A percentile compares a stretch with the other conserved stretches of the same genome.
These are phyloP conservation scores for Gryon sp. DNA, from an alignment of 1,140 invertebrate genomes.

Conservation along the genomic window DNA sequence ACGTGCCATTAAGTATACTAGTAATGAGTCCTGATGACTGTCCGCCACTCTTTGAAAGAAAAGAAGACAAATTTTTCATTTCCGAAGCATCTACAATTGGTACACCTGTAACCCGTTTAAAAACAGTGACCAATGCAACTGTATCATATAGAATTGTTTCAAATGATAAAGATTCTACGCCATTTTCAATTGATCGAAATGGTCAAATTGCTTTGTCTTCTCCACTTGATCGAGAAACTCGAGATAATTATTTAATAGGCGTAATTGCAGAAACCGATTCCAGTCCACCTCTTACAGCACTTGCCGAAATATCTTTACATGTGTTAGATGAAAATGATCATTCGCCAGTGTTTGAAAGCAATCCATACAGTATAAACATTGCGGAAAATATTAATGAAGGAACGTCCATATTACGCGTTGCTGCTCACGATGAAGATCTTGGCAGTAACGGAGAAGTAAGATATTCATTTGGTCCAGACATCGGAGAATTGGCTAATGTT, in stretches of 20 bases:
- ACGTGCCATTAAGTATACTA: slow-evolving; percentile 89
- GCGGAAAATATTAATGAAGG: slow-evolving; percentile 91
- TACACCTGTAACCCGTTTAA: slow-evolving; percentile 83
- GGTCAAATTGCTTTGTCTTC: slow-evolving; percentile 87
- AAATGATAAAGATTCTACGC: slow-evolving; percentile 81
- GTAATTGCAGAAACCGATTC: slow-evolving; percentile 90
- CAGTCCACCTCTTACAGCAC: slow-evolving; percentile 85
- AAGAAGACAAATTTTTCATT: slow-evolving; percentile 87
- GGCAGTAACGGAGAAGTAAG: slow-evolving; percentile 92
- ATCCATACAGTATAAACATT: slow-evolving; percentile 87
- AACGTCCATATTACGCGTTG: slow-evolving; percentile 87
- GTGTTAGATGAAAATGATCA: slow-evolving; percentile 96
- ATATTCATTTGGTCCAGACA: slow-evolving; percentile 84
- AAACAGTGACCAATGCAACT: slow-evolving; percentile 82
- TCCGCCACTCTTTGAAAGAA: slow-evolving; percentile 86
- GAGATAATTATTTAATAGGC: slow-evolving; percentile 86
- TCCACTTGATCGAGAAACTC: slow-evolving; percentile 88
- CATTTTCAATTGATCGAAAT: slow-evolving; percentile 86
- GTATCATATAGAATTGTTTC: slow-evolving; percentile 86
- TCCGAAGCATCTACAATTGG: slow-evolving; percentile 87
- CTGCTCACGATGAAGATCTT: slow-evolving; percentile 89
- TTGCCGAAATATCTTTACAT: slow-evolving; percentile 88
- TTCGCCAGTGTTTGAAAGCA: slow-evolving; percentile 91
- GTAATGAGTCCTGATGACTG: slow-evolving; percentile 85
- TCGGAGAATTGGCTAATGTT: slow-evolving; percentile 83